phyloP scores from a whole-genome alignment of 1,140 invertebrate species.

The Leucophenga varia region DNA sequence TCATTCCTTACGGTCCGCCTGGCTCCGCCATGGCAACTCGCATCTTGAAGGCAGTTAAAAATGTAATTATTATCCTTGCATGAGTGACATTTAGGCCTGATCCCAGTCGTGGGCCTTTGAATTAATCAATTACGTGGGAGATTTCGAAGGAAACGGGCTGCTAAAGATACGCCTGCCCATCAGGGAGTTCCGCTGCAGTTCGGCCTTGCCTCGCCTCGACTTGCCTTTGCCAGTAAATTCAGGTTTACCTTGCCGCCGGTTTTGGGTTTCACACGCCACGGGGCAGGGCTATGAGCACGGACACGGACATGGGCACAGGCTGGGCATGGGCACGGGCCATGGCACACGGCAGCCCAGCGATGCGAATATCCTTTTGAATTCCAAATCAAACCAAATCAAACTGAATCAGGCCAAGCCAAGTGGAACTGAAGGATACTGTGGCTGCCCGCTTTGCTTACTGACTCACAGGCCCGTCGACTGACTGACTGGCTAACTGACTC shows the following conservation, averaged over 20 bases:
- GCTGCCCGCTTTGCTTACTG: no score
- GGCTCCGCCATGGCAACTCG: no score
- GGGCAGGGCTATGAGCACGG: no score
- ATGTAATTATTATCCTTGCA: slow-evolving; percentile 38
- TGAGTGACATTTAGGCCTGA: slow-evolving; percentile 18
- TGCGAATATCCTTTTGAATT: slow-evolving; percentile 37
- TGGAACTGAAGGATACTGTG: slow-evolving; percentile 43
- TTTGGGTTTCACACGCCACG: no score
- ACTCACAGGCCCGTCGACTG: slow-evolving; percentile 9
- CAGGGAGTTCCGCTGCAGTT: no score
- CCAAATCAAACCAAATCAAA: slow-evolving; percentile 31
- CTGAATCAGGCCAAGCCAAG: slow-evolving; percentile 31
- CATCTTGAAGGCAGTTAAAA: slow-evolving; percentile 6
- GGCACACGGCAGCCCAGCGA: slow-evolving; percentile 12
- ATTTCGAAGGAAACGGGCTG: slow-evolving; percentile 1
- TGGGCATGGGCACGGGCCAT: slow-evolving; percentile 3
- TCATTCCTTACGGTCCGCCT: no score
- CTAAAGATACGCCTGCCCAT: slow-evolving; percentile 8
- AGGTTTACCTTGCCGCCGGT: no score
- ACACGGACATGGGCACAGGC: no score
- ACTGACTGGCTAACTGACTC: slow-evolving; percentile 15
- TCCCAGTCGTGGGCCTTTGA: slow-evolving; percentile 19
- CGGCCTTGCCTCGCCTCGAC: no score
- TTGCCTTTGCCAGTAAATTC: no score
- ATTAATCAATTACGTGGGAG: slow-evolving; percentile 37